phyloP scores from a whole-genome alignment of 2,797 vertebrate genomes.

The Platyrinchus mystaceus region DNA sequence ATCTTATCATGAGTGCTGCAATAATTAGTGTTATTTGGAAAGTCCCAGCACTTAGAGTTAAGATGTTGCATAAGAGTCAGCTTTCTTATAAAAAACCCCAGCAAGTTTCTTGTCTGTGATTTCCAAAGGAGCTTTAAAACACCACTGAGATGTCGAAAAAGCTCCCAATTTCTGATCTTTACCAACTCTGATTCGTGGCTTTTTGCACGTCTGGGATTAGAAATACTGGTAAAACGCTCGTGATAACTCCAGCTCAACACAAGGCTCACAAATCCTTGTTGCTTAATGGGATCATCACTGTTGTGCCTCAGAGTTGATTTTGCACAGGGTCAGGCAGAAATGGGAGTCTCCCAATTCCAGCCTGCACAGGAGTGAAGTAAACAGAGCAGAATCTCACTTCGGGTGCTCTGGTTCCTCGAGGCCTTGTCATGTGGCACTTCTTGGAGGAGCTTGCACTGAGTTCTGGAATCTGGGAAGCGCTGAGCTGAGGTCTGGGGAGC shows the following conservation, averaged over 20 bases:
- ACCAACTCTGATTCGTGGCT: not conserved
- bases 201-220: not conserved
- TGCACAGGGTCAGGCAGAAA: not conserved
- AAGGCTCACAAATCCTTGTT: not conserved
- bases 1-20: not conserved
- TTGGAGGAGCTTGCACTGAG: accelerated
- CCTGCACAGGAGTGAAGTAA: not conserved
- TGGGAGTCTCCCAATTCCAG: not conserved
- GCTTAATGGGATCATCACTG: not conserved
- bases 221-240: not conserved
- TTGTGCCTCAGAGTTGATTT: not conserved
- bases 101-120: not conserved
- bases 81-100: not conserved
- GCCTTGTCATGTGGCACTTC: not conserved
- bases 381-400: not conserved
- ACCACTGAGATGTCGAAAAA: not conserved
- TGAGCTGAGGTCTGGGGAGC: not conserved
- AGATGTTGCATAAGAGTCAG: not conserved
- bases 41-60: constrained; percentile 12
- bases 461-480: not conserved
- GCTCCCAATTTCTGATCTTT: not conserved
- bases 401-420: not conserved
- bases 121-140: not conserved
- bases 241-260: not conserved
- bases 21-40: constrained; percentile 13